These are phyloP conservation scores for Caranx ignobilis DNA, from an alignment of 2,113 vertebrate species.

Conservation along the genomic window DNA sequence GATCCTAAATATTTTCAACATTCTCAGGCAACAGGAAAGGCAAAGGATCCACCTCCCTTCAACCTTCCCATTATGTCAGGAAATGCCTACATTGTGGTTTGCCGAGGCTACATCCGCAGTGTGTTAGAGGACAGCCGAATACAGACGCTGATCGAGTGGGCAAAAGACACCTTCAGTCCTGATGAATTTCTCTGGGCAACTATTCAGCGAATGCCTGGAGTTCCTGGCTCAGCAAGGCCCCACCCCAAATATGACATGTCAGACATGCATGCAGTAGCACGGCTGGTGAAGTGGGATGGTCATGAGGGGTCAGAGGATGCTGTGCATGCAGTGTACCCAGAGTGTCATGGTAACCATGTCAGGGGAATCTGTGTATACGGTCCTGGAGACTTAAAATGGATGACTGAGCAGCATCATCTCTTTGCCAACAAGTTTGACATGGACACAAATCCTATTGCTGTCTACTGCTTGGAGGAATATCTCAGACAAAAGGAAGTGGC, in stretches of 20 bases:
- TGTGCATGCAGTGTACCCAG: constrained; percentile 86
- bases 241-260: constrained; percentile 87
- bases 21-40: constrained; percentile 67
- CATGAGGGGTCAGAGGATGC: constrained; percentile 84
- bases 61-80: constrained; percentile 87
- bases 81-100: constrained; percentile 91
- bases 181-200: constrained; percentile 95
- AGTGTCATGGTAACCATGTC: constrained; percentile 86
- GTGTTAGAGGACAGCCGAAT: constrained; percentile 83
- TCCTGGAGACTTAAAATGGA: constrained; percentile 89
- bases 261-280: constrained; percentile 87
- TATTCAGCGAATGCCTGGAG: constrained; percentile 88
- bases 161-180: constrained; percentile 91
- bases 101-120: constrained; percentile 83
- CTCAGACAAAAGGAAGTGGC: constrained; percentile 84
- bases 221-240: constrained; percentile 85
- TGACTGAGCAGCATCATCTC: constrained; percentile 87
- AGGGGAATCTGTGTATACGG: constrained; percentile 90
- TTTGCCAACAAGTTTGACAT: constrained; percentile 95
- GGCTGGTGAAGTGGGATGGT: constrained; percentile 90
- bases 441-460: constrained; percentile 84
- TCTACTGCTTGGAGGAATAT: constrained; percentile 91
- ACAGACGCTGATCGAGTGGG: constrained; percentile 87
- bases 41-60: constrained; percentile 86
- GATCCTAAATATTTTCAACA: background rate